Base-by-base conservation (phyloP, 2,888 invertebrate species). In the Linyphia triangularis region DNA sequence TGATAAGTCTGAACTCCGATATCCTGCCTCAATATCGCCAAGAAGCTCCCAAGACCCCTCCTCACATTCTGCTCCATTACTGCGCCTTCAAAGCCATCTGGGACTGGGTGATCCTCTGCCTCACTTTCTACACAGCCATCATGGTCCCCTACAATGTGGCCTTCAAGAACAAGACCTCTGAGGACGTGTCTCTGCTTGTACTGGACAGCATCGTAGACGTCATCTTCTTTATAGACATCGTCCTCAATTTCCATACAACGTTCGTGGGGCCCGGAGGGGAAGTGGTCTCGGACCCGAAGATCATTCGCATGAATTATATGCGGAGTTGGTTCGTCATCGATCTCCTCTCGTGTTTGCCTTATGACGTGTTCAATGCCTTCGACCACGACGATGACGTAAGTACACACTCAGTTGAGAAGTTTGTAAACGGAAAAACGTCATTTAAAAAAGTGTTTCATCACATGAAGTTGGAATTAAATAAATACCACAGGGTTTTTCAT, bases 241-340 rank as follows among this genome's bases (percentile, higher is more conserved):
- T 99, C 93, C 96, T 99, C 93, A 99, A 99, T 95, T 99, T 99
- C 94, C 99, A 99, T 94, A 99, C 99, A 91, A 99, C 99, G 91
- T 99, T 99, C 94, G 99, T 99, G 92, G 99, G 99, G 73, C 97
- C 94, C 1, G 94, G 93, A 59, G 94, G 94, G 26, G 94, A 94
- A 91, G 99, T 99, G 91, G 99, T 99, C 92, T 98, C 98, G 92
- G 99, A 99, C 94, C 99, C 99, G 24, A 98, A 98, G 93, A 97
- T 98, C 92, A 98, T 99, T 93, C 95, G 98, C 92, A 97, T 97
- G 96, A 99, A 99, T 95, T 99, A 99, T 94, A 95, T 99, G 92
- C 98, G 98, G 94, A 98, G 98, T 91, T 99, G 99, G 99, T 99
- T 99, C 94, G 96, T 99, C 92, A 99, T 99, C 93, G 99, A 99